Conservation (phyloP, 2,113 vertebrate genomes). For the Pomatorhinus ruficollis region DNA sequence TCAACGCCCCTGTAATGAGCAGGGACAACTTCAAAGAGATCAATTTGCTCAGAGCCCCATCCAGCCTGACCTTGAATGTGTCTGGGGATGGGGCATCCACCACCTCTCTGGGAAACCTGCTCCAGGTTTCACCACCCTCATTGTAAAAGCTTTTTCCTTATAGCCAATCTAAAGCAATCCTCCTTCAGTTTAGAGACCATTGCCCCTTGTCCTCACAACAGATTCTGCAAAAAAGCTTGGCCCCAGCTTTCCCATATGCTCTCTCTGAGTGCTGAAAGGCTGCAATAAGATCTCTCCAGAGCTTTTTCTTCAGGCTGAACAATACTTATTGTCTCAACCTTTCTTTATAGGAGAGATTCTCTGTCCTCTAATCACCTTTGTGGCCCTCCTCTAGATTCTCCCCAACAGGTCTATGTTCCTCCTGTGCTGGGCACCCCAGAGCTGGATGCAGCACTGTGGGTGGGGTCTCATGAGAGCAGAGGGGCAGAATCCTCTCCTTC, state of each 20-base stretch:
- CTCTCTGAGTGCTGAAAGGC: neutral
- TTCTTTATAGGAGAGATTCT: neutral
- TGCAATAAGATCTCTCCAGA: neutral
- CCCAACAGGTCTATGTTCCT: neutral
- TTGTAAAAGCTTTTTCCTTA: neutral
- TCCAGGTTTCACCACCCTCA: neutral
- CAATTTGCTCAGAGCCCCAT: fast-evolving
- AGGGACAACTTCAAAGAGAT: neutral
- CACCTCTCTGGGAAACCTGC: neutral
- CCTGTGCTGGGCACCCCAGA: neutral
- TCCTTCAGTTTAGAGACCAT: neutral
- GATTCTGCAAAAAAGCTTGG: neutral
- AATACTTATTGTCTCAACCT: neutral
- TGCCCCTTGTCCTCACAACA: neutral
- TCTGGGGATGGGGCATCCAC: no score
- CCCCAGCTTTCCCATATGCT: neutral
- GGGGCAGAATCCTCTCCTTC: neutral
- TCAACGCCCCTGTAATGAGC: neutral
- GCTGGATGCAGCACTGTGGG: neutral
- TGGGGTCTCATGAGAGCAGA: neutral
- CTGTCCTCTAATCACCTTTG: neutral
- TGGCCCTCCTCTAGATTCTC: neutral
- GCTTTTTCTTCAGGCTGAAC: neutral
- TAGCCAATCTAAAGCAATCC: neutral
- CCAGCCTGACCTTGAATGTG: neutral